Percentiles rank a stretch among this genome's conserved stretches.
Conservation (phyloP, 2,888 invertebrate species). For the Drosophila antonietae region DNA sequence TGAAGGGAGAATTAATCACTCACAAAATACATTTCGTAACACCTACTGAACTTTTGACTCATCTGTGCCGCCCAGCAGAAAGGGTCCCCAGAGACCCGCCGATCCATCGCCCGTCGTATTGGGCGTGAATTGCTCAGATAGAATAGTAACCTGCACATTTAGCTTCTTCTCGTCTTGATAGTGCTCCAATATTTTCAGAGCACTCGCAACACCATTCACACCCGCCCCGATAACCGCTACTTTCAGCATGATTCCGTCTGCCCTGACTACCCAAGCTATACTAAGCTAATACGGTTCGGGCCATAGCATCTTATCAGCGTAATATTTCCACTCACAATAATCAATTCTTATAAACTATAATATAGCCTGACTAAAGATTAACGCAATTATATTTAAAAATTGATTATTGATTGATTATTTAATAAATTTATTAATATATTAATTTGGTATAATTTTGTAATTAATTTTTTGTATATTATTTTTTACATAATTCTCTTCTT, state of each 20-base stretch:
- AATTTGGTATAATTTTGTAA: too few relatives aligned
- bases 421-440: too few relatives aligned
- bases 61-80: constrained; percentile 87
- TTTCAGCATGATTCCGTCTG: constrained; percentile 53
- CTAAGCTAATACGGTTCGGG: constrained; percentile 6
- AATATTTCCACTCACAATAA: background rate
- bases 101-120: constrained; percentile 91
- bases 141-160: constrained; percentile 86
- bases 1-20: too few relatives aligned
- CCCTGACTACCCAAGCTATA: constrained; percentile 12
- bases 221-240: constrained; percentile 90
- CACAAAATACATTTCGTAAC: background rate
- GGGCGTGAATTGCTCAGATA: constrained; percentile 89
- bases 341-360: background rate
- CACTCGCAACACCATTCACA: constrained; percentile 89
- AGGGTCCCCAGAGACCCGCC: constrained; percentile 92
- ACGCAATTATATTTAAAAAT: background rate
- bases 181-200: constrained; percentile 87
- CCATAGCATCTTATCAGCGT: constrained; percentile 30
- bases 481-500: too few relatives aligned
- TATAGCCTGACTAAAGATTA: background rate
- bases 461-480: too few relatives aligned
- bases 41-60: constrained; percentile 85
- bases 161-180: constrained; percentile 82
- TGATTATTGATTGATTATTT: background rate